Base-by-base conservation (phyloP, 92 coral and sea anemone species). In the Heliopora coerulea region DNA sequence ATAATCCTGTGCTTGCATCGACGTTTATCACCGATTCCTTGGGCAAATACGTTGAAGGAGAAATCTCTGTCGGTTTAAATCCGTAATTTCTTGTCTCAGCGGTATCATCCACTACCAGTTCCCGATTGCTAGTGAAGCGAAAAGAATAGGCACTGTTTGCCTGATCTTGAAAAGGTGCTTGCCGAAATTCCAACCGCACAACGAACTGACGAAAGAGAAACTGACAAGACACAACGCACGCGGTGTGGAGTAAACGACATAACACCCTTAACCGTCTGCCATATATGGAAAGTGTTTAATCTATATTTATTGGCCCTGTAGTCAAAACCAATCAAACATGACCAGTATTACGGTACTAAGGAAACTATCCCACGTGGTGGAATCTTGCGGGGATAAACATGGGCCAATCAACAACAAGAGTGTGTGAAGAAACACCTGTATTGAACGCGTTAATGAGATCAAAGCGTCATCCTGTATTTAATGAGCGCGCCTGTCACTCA, bases 321-420 rank as follows among this genome's bases (percentile, higher is more conserved):
- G 98, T 93, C 98, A 93, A 93, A 93, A 93, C 98, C 98, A 93
- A 93, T 93, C 98, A 93, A 91, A 89, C 96, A 90, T 93, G 98
- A 89, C 96, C 86, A 82, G 79, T 79, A 82, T 82, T 82, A 74
- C 77, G 95, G 89, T 83, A 84, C 84, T 78, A 88, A 84, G 83
- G 91, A 85, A 88, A 93, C 83, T 89, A 93, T 93, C 98, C 98
- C 98, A 93, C 98, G 98, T 93, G 98, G 98, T 83, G 83, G 80
- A 89, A 86, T 86, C 98, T 93, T 88, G 93, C 87, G 98, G 91
- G 91, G 98, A 54, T 89, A 89, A 89, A 86, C 96, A 93, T 74
- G 88, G 62, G 68, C 98, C 98, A 93, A 93, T 93, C 98, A 93
- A 79, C 92, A 77, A 83, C 84, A 78, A 90, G 93, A 86, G 96